Evolutionary conservation across 2,797 vertebrate genomes (phyloP), one percentile per base, ranked within the genome.

Genomic region (Threskiornis aethiopicus): DNA sequence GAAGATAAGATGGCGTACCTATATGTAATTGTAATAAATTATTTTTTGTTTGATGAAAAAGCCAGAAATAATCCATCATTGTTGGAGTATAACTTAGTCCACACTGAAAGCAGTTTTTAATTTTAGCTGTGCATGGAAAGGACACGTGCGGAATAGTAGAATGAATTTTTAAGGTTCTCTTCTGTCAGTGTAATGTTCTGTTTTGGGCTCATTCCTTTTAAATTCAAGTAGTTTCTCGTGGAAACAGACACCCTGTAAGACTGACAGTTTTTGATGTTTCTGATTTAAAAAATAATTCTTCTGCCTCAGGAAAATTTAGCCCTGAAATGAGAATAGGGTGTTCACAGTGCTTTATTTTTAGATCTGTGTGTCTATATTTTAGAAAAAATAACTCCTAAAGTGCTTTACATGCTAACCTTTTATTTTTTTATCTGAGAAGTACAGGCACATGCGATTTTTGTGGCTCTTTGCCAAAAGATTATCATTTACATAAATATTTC

Each of bases 401-500:
- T 97, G 93, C 87, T 95, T 92, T 92, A 89, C 90, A 71, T 96
- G 88, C 96, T 96, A 96, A 93, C 89, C 82, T 97, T 95, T 95
- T 95, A 51, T 39, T 84, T 92, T 91, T 94, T 94, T 90, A 97
- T 97, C 93, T 88, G 92, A 96, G 94, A 96, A 97, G 91, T 93
- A 94, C 96, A 97, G 95, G 92, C 97, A 94, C 73, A 88, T 96
- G 94, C 47, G 66, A 96, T 95, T 97, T 97, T 89, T 93, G 51
- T 97, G 96, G 95, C 84, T 87, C 62, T 82, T 94, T 86, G 96
- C 97, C 97, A 97, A 93, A 97, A 98, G 96, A 96, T 98, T 95
- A 97, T 97, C 13, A 97, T 98, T 98, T 98, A 97, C 97, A 96
- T 98, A 97, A 98, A 96, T 96, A 96, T 96, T 94, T 97, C 94